Evolutionary conservation across 2,113 vertebrate genomes (phyloP).

Genomic region (Oncorhynchus clarkii): DNA sequence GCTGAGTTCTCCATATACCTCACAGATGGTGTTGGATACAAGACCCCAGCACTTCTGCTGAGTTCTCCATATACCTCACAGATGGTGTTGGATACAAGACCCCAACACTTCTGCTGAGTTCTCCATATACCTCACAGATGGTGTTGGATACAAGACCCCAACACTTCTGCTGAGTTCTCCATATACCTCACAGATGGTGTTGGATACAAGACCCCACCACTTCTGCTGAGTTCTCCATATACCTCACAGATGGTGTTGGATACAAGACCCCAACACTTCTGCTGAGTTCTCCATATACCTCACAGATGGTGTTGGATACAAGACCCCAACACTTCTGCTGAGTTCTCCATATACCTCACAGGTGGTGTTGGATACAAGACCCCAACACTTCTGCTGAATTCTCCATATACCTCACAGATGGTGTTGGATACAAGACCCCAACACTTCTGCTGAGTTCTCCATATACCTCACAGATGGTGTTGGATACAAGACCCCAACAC

Average conservation of each 20-base stretch:
- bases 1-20: slow-evolving; percentile 18
- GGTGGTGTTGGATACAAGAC: slow-evolving; percentile 7
- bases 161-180: too few relatives aligned
- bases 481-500: slow-evolving; percentile 13
- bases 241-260: slow-evolving; percentile 19
- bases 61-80: slow-evolving; percentile 29
- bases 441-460: slow-evolving; percentile 19
- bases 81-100: neutral
- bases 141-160: slow-evolving; percentile 13
- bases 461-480: slow-evolving; percentile 30
- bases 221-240: slow-evolving; percentile 19
- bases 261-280: slow-evolving; percentile 13
- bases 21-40: slow-evolving; percentile 10
- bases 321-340: slow-evolving; percentile 20
- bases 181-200: slow-evolving; percentile 29
- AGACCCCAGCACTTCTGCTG: slow-evolving; percentile 7
- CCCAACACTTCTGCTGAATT: neutral
- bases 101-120: slow-evolving; percentile 24
- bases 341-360: slow-evolving; percentile 29
- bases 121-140: slow-evolving; percentile 28
- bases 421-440: neutral
- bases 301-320: neutral
- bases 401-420: slow-evolving; percentile 29
- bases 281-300: slow-evolving; percentile 19
- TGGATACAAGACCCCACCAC: slow-evolving; percentile 7